A percentile compares a stretch with the other conserved stretches of the same genome.
These are phyloP conservation scores for Mormoops blainvillei DNA, from an alignment of 2,113 vertebrate genomes.

Conservation along the genomic window DNA sequence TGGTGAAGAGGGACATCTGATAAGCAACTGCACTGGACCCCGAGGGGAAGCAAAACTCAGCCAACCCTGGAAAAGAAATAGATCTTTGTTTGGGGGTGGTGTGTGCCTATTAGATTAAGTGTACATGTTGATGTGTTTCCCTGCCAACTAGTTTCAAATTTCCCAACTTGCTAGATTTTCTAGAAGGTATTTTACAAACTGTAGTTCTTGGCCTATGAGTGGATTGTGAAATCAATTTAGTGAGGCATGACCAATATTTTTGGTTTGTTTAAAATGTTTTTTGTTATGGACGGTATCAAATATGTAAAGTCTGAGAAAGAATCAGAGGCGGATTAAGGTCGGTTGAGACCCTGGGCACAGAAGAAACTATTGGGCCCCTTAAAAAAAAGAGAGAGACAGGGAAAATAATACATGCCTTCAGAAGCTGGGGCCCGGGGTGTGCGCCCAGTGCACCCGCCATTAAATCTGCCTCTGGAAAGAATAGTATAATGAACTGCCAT, in stretches of 20 bases:
- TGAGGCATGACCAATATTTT: background rate
- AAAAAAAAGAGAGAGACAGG: no score
- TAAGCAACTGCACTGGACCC: background rate
- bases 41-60: background rate
- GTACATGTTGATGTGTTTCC: background rate
- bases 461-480: no score
- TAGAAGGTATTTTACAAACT: conserved; percentile 4
- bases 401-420: no score
- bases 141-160: background rate
- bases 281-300: background rate
- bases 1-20: background rate
- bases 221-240: background rate
- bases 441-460: no score
- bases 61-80: background rate
- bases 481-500: background rate
- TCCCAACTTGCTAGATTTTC: background rate
- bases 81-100: background rate
- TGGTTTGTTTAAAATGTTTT: background rate
- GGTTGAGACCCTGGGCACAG: no score
- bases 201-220: background rate
- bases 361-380: no score
- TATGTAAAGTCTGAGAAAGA: background rate
- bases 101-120: background rate
- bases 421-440: no score
- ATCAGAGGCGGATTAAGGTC: no score